Evolutionary conservation across 2,113 vertebrate species (phyloP).

Genomic region (Hippocampus zosterae): DNA sequence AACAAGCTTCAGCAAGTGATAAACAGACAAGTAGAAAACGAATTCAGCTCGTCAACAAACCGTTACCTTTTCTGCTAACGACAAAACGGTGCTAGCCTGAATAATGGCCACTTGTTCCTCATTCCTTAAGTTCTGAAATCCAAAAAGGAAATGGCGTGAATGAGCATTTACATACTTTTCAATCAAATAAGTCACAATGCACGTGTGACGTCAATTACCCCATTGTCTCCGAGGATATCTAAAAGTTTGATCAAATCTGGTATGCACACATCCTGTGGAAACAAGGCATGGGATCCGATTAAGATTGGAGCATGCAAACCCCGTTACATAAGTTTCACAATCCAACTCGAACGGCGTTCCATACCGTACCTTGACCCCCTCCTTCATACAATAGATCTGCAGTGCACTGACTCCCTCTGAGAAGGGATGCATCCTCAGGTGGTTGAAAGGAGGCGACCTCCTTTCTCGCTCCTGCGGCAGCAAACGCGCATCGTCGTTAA

Average conservation of each 20-base stretch:
- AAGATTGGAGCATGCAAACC: background rate
- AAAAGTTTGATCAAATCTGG: constrained; percentile 97
- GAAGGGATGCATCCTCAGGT: constrained; percentile 95
- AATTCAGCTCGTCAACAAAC: background rate
- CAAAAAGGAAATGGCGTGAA: background rate
- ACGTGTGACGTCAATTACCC: constrained; percentile 73
- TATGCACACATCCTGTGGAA: constrained; percentile 89
- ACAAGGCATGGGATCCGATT: constrained; percentile 2
- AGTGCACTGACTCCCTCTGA: constrained; percentile 95
- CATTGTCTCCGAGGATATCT: constrained; percentile 96
- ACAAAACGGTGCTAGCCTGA: constrained; percentile 95
- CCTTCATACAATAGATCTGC: constrained; percentile 99
- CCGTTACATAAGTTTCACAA: background rate
- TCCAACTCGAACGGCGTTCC: background rate
- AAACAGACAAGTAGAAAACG: background rate
- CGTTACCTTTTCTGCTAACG: constrained; percentile 93
- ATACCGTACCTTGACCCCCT: constrained; percentile 90
- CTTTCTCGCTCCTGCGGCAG: constrained; percentile 87
- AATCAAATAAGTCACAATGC: background rate
- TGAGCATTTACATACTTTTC: background rate
- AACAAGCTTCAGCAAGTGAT: background rate
- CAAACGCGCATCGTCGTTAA: background rate
- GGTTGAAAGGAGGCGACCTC: constrained; percentile 92
- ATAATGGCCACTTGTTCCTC: constrained; percentile 99
- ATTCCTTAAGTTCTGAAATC: constrained; percentile 89